phyloP scores from a whole-genome alignment of 2,113 vertebrate species.

The Megaceryle maxima region DNA sequence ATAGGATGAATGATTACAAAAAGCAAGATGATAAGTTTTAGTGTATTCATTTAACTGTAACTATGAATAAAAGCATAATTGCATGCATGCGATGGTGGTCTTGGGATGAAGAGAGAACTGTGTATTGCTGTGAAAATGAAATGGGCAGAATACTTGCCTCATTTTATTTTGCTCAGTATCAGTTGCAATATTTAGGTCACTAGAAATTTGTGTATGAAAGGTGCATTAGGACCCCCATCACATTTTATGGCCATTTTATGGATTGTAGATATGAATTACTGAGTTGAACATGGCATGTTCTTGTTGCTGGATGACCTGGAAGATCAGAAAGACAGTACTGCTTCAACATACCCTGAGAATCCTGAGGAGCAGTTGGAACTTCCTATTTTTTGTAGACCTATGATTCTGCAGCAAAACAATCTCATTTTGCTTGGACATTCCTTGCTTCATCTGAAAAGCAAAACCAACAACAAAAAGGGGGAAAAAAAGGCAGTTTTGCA shows the following conservation, averaged over 20 bases:
- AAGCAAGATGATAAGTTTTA: neutral
- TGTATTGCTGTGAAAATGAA: neutral
- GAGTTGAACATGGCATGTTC: rapidly evolving
- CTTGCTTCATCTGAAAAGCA: neutral
- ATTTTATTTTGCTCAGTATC: neutral
- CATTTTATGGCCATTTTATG: neutral
- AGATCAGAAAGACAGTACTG: neutral
- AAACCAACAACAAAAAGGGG: neutral
- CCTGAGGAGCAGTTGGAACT: neutral
- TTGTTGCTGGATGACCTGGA: neutral
- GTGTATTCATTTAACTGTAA: neutral
- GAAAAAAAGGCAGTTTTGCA: neutral
- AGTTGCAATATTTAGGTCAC: neutral
- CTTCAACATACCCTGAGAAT: neutral
- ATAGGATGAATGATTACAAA: neutral
- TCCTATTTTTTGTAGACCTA: neutral
- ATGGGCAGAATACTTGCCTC: neutral
- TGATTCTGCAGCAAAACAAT: neutral
- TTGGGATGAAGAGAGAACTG: neutral
- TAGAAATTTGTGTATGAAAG: neutral
- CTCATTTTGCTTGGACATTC: neutral
- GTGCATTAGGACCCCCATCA: neutral
- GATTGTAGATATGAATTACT: neutral
- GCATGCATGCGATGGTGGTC: rapidly evolving
- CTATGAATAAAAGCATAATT: neutral